phyloP scores from a whole-genome alignment of 2,797 vertebrate species.

The Diceros bicornis region DNA sequence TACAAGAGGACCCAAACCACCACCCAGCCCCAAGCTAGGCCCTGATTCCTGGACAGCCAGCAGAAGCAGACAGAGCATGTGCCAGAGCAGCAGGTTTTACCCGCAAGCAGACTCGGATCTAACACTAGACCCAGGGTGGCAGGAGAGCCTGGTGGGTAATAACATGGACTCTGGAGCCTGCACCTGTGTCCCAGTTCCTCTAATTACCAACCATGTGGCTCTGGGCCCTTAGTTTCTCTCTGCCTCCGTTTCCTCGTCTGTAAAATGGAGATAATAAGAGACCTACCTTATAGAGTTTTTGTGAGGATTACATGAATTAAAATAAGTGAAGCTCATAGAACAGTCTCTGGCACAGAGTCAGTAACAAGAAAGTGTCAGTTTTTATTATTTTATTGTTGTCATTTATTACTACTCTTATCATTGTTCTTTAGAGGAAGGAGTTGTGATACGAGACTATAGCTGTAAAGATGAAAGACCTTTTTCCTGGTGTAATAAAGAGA shows the following conservation, averaged over 20 bases:
- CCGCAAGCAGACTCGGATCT: background rate
- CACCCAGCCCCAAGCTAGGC: background rate
- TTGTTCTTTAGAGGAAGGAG: background rate
- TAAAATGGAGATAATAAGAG: background rate
- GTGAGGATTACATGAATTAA: background rate
- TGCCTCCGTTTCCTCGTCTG: background rate
- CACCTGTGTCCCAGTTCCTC: background rate
- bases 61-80: background rate
- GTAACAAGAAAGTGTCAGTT: background rate
- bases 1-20: background rate
- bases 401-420: background rate
- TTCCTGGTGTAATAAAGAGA: background rate
- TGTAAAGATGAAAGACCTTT: background rate
- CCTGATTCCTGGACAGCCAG: background rate
- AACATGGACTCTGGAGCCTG: background rate
- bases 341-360: background rate
- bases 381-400: background rate
- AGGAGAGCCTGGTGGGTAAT: background rate
- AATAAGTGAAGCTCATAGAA: background rate
- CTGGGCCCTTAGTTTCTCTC: background rate
- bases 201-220: background rate
- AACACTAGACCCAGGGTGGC: rapidly evolving
- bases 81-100: background rate
- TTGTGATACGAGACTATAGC: background rate
- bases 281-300: background rate